These are phyloP conservation scores for Lepilemur septentrionalis DNA, from an alignment of 2,797 vertebrate genomes.

Conservation along the genomic window DNA sequence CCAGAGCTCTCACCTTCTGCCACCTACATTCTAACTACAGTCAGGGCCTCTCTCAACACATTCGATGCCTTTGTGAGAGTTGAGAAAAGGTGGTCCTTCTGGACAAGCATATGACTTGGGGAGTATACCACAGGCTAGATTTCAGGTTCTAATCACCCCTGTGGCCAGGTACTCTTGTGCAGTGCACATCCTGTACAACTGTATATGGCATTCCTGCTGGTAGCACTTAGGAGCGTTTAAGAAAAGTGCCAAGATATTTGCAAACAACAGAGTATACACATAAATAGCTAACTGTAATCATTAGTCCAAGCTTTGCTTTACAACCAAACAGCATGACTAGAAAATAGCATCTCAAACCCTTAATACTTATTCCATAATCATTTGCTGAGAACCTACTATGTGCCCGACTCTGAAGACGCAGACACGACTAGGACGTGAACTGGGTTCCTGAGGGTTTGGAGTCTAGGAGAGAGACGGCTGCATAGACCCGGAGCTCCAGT, in stretches of 20 bases:
- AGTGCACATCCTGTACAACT: not conserved
- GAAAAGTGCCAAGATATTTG: not conserved
- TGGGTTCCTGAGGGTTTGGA: not conserved
- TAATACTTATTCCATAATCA: not conserved
- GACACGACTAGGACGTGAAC: not conserved
- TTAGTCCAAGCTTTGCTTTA: not conserved
- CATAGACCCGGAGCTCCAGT: not conserved
- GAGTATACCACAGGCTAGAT: not conserved
- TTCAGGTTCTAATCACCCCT: not conserved
- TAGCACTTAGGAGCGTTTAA: not conserved
- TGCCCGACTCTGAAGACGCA: not conserved
- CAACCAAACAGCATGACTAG: not conserved
- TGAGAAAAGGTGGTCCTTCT: not conserved
- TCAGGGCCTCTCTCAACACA: not conserved
- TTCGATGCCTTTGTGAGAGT: not conserved
- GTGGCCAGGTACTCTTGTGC: not conserved
- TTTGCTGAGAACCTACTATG: not conserved
- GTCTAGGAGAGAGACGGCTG: not conserved
- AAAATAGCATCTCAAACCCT: not conserved
- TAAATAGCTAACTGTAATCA: not conserved
- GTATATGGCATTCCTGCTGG: not conserved
- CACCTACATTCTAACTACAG: accelerated
- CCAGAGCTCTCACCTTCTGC: not conserved
- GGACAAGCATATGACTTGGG: not conserved
- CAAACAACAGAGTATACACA: not conserved